phyloP scores from a whole-genome alignment of 2,797 vertebrate species.

The Pelochelys cantorii region DNA sequence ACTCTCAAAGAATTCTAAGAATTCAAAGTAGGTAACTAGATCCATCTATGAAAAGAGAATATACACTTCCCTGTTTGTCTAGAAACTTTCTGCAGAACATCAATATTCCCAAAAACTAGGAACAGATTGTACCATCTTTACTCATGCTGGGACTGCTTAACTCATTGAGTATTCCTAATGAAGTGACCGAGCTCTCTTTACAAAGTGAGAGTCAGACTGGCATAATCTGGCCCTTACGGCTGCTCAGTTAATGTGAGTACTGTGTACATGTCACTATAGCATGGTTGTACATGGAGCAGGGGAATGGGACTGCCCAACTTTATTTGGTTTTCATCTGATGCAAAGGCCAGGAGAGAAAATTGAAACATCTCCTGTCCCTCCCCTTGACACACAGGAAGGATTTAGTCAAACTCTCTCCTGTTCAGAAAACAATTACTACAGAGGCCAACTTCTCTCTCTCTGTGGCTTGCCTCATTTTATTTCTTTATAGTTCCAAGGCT shows the following conservation, averaged over 20 bases:
- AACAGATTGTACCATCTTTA: not conserved
- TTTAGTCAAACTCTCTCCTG: not conserved
- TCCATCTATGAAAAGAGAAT: not conserved
- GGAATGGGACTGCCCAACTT: constrained; percentile 30
- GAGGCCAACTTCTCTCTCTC: not conserved
- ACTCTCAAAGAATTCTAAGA: not conserved
- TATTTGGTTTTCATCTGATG: constrained; percentile 43
- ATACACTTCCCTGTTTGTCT: accelerated
- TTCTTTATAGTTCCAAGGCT: not conserved
- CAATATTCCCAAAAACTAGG: not conserved
- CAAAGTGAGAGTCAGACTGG: constrained; percentile 28
- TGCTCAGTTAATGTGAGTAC: constrained; percentile 4
- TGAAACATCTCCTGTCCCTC: constrained; percentile 38
- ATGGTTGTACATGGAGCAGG: not conserved
- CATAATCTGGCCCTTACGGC: constrained; percentile 28
- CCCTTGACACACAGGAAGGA: not conserved
- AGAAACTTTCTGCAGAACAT: not conserved
- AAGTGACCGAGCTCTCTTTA: not conserved
- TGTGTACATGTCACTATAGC: not conserved
- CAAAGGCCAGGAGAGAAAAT: constrained; percentile 21
- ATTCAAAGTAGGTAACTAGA: not conserved
- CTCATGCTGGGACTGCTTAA: not conserved
- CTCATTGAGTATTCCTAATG: not conserved
- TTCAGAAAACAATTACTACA: constrained; percentile 7
- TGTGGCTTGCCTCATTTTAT: not conserved